phyloP scores from a whole-genome alignment of 2,888 invertebrate genomes.

The Drosophila yooni region DNA sequence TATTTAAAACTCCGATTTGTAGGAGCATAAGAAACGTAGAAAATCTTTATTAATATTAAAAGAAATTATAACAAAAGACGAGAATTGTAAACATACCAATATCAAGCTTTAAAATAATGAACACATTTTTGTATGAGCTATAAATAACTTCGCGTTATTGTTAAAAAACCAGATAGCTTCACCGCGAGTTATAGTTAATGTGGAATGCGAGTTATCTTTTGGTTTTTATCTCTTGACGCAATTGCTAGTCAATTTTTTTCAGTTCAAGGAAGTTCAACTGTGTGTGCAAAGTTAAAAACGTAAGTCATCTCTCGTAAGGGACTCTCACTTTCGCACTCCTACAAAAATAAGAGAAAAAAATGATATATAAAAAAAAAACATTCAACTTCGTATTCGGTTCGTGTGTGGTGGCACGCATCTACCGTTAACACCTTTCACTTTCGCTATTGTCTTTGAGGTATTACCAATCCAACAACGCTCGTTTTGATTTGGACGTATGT shows the following conservation, averaged over 20 bases:
- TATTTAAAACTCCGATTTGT: neutral
- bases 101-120: neutral
- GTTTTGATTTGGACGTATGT: neutral
- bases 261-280: neutral
- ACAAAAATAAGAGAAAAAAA: neutral
- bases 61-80: neutral
- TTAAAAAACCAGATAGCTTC: neutral
- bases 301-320: neutral
- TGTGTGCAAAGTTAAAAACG: neutral
- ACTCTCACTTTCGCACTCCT: slow-evolving; percentile 31
- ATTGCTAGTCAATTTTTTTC: neutral
- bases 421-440: slow-evolving; percentile 71
- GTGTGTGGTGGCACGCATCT: slow-evolving; percentile 27
- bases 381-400: neutral
- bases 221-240: neutral
- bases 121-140: neutral
- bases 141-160: neutral
- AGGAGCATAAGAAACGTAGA: neutral
- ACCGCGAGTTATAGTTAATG: neutral
- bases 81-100: neutral
- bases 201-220: neutral
- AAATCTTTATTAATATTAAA: neutral
- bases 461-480: slow-evolving; percentile 12
- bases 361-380: neutral
- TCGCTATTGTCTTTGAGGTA: slow-evolving; percentile 38